Conservation (phyloP, 2,797 vertebrate species). For the Phoxinus dragarum region DNA sequence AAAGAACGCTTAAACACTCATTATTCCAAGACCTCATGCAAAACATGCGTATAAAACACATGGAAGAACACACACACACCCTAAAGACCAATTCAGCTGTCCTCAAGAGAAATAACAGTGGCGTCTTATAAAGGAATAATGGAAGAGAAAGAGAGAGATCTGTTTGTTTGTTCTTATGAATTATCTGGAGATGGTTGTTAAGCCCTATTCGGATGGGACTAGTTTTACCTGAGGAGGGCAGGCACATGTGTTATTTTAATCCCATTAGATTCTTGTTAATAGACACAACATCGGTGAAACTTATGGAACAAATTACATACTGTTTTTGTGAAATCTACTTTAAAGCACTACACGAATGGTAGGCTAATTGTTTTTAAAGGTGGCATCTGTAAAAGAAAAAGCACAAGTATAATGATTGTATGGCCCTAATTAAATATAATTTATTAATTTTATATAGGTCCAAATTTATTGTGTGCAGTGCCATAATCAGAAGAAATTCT, state of each 20-base stretch:
- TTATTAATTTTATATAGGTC: neutral
- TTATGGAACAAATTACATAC: neutral
- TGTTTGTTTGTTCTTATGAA: slow-evolving; percentile 16
- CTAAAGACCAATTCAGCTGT: slow-evolving; percentile 27
- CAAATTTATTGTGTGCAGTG: neutral
- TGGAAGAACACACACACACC: neutral
- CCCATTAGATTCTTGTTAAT: too few relatives aligned
- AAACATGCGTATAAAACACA: neutral
- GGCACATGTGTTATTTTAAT: slow-evolving; percentile 12
- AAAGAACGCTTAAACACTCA: slow-evolving; percentile 6
- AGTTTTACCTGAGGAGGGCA: neutral
- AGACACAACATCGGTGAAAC: neutral
- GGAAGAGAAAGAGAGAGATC: neutral
- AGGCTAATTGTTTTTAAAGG: neutral
- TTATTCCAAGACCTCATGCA: neutral
- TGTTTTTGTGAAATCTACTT: neutral
- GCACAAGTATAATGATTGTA: neutral
- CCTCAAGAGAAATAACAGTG: neutral
- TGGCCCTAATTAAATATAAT: neutral
- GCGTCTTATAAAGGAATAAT: neutral
- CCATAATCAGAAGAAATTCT: neutral
- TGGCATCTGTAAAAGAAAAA: neutral
- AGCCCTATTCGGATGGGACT: neutral
- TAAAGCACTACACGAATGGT: neutral
- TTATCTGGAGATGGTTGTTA: slow-evolving; percentile 19